A percentile compares a stretch with the other conserved stretches of the same genome.
Evolutionary conservation across 2,888 invertebrate species (phyloP).

Genomic region (Euplagia quadripunctaria): DNA sequence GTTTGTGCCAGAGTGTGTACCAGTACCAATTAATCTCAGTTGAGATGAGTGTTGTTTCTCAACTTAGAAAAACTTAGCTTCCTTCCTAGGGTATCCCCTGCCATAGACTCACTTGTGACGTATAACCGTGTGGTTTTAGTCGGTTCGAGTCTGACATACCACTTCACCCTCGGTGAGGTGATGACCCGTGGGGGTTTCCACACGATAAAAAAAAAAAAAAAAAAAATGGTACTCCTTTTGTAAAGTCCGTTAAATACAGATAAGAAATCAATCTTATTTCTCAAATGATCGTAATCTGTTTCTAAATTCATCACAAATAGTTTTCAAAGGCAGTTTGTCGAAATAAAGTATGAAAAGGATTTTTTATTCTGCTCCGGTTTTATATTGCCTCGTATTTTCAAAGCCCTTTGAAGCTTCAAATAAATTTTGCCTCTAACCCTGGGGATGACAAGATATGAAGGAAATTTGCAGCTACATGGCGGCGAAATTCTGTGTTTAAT

Average conservation of each 20-base stretch:
- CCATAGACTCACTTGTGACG: too few species aligned
- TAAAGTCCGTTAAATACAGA: not conserved
- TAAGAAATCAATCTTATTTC: not conserved
- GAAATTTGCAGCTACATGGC: conserved; percentile 17
- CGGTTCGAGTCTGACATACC: too few species aligned
- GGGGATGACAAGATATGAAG: conserved; percentile 16
- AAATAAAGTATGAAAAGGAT: not conserved
- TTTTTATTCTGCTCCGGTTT: conserved; percentile 21
- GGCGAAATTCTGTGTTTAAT: conserved; percentile 18
- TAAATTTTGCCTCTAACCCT: conserved; percentile 26
- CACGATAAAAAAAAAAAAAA: too few species aligned
- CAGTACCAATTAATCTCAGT: too few species aligned
- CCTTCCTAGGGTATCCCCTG: too few species aligned
- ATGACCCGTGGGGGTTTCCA: too few species aligned
- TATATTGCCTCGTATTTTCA: conserved; percentile 26
- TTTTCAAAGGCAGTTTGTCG: not conserved
- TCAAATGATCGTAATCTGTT: not conserved
- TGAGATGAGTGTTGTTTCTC: too few species aligned
- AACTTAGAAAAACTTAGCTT: too few species aligned
- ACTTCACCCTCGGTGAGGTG: too few species aligned
- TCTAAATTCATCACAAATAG: not conserved
- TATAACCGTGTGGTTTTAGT: too few species aligned
- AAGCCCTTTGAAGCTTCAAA: conserved; percentile 32
- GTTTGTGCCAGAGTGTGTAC: too few species aligned
- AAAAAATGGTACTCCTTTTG: too few species aligned